Evolutionary conservation across 1,140 invertebrate species (phyloP), one percentile per base, ranked within the genome.

Genomic region (Scaptodrosophila lebanonensis): DNA sequence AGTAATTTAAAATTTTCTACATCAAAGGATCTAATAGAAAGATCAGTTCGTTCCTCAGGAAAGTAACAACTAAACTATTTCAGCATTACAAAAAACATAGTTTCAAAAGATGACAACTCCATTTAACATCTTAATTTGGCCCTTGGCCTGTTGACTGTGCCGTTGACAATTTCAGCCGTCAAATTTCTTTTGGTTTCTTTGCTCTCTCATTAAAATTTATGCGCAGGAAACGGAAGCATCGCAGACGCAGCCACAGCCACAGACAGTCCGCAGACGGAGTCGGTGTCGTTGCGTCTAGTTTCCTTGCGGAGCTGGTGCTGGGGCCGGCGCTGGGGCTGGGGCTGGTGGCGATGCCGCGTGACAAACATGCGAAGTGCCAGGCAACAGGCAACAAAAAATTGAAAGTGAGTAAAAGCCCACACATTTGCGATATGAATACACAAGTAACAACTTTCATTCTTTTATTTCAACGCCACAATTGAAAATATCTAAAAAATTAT

Each of bases 341-440:
- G 8, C 3, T 25, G 22, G 3, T 42, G 56, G 42, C 61, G 56
- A 75, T 52, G 72, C 72, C 52, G 72, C 72, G 50, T 77, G 62
- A 66, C 72, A 76, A 76, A 68, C 67, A 66, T 53, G 45, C 53
- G 56, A 48, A 69, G 70, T 75, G 70, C 76, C 70, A 75, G 36
- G 76, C 71, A 76, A 70, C 66, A 63, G 64, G 53, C 44, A 52
- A 44, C 65, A 39, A 33, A 76, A 79, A 79, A 79, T 70, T 73
- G 68, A 79, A 77, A 77, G 73, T 77, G 73, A 61, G 73, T 73
- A 77, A 64, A 77, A 73, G 73, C 73, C 73, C 73, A 77, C 73
- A 77, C 72, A 53, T 30, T 51, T 15, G 25, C 48, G 48, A 25
- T n/a, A n/a, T 65, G 43, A 50, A 54, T 65, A 61, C 62, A 65